Evolutionary conservation across 2,113 vertebrate genomes (phyloP).

Genomic region (Saccopteryx leptura): DNA sequence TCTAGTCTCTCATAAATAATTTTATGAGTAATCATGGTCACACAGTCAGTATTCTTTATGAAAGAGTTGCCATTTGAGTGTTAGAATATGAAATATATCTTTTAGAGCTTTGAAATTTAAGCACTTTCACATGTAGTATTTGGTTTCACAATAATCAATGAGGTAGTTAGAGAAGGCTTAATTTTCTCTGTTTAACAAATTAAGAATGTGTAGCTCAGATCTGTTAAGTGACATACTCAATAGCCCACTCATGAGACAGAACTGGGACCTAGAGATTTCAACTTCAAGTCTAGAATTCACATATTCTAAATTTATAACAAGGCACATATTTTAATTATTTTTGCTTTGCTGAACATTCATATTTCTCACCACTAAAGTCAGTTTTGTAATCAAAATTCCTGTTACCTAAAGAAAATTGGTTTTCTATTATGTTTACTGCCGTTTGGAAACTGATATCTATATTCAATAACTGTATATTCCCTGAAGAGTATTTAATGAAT

Average conservation of each 20-base stretch:
- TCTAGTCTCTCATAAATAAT: not conserved
- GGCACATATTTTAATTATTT: conserved; percentile 24
- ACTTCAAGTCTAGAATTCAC: not conserved
- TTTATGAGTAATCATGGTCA: not conserved
- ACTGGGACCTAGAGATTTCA: not conserved
- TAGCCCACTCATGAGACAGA: not conserved
- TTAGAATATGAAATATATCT: not conserved
- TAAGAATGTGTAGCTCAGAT: not conserved
- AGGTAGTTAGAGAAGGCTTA: not conserved
- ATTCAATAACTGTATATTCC: not conserved
- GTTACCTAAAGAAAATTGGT: not conserved
- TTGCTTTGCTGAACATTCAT: not conserved
- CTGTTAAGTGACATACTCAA: not conserved
- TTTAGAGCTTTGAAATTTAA: not conserved
- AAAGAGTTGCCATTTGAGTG: not conserved
- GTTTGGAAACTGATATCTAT: not conserved
- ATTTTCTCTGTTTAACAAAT: not conserved
- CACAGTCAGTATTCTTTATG: not conserved
- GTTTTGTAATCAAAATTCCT: conserved; percentile 10
- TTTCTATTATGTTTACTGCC: not conserved
- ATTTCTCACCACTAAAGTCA: conserved; percentile 23
- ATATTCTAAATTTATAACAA: not conserved
- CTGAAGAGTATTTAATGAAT: not conserved
- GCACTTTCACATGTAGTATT: not conserved
- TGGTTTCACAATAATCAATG: not conserved